Evolutionary conservation across 2,797 vertebrate species (phyloP).

Genomic region (Phyllotis vaccarum): DNA sequence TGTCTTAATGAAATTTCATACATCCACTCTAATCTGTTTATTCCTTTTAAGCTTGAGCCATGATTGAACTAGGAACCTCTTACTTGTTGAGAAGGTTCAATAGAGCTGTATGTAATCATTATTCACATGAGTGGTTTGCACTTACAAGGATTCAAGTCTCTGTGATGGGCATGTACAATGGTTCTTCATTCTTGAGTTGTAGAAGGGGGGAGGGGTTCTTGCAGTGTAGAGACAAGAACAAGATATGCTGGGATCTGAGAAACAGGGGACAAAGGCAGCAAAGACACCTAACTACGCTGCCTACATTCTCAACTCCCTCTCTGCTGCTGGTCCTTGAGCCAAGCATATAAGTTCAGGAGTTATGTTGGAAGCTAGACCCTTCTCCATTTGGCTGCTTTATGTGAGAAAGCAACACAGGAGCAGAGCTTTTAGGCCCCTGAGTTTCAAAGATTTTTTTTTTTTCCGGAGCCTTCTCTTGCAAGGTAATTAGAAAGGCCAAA

Average conservation of each 20-base stretch:
- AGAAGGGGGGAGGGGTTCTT: not conserved
- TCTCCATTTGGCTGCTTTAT: not conserved
- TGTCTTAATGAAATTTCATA: not conserved
- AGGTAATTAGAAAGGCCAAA: conserved; percentile 39
- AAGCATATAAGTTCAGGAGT: conserved; percentile 63
- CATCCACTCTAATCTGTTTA: not conserved
- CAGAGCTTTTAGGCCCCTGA: conserved; percentile 47
- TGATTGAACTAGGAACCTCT: not conserved
- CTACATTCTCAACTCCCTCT: not conserved
- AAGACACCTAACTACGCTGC: not conserved
- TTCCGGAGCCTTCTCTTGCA: conserved; percentile 12
- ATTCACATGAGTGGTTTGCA: not conserved
- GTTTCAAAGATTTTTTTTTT: conserved; percentile 76
- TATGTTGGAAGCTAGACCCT: conserved; percentile 64
- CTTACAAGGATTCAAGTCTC: not conserved
- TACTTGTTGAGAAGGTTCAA: not conserved
- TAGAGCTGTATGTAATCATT: not conserved
- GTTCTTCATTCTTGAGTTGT: not conserved
- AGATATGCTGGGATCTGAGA: not conserved
- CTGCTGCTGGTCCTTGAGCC: conserved; percentile 39
- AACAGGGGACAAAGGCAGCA: not conserved
- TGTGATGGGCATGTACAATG: not conserved
- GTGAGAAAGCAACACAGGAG: not conserved
- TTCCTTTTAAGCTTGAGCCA: conserved; percentile 36
- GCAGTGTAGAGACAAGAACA: not conserved